Percentiles rank a stretch among this genome's conserved stretches.
These are phyloP conservation scores for Hypotaenidia okinawae DNA, from an alignment of 2,797 vertebrate species.

Conservation along the genomic window DNA sequence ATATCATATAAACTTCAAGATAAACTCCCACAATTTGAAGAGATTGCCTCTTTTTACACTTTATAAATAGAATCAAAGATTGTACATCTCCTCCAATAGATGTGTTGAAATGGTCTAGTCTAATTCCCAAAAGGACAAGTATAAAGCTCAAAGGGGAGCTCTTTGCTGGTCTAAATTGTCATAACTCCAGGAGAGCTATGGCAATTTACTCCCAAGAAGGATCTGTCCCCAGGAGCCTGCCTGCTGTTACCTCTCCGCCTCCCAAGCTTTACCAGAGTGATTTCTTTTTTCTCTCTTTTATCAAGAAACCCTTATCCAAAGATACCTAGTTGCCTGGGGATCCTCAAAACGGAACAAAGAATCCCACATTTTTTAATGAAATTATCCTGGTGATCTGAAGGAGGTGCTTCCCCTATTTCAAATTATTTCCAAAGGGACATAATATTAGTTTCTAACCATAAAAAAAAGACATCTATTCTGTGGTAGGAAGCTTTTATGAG, in stretches of 20 bases:
- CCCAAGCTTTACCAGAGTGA: background rate
- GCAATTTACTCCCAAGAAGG: conserved; percentile 47
- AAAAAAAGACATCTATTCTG: background rate
- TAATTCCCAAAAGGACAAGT: conserved; percentile 53
- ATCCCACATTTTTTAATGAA: background rate
- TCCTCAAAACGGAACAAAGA: background rate
- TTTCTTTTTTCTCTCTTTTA: background rate
- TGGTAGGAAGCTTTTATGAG: background rate
- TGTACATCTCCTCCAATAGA: conserved; percentile 63
- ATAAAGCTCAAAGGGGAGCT: conserved; percentile 44
- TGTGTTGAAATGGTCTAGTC: conserved; percentile 50
- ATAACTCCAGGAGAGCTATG: background rate
- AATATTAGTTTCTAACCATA: background rate
- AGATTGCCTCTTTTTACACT: conserved; percentile 67
- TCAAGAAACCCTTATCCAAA: background rate
- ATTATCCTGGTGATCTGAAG: background rate
- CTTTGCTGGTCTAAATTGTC: conserved; percentile 16
- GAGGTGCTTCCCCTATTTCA: background rate
- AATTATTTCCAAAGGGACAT: background rate
- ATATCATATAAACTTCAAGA: conserved; percentile 69
- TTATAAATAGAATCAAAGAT: conserved; percentile 64
- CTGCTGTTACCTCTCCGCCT: background rate
- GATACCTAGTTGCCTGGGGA: background rate
- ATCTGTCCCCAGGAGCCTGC: background rate
- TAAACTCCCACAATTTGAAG: conserved; percentile 66